These are phyloP conservation scores for Pterobdella sp. DNA, from an alignment of 2,888 invertebrate genomes.

Conservation along the genomic window DNA sequence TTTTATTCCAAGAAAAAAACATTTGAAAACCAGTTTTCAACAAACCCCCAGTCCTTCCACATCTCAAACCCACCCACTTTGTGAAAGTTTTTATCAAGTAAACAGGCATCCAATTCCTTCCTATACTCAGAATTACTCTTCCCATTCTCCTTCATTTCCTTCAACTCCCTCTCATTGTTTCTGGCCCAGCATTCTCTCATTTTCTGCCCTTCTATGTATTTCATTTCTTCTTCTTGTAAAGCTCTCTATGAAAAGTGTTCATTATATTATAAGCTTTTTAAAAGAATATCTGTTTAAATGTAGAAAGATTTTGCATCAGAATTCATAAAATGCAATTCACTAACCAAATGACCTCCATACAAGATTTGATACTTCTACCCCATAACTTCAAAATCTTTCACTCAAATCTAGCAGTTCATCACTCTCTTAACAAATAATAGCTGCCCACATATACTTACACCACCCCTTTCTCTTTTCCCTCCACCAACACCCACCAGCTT, in stretches of 20 bases:
- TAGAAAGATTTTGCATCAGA: too few species aligned
- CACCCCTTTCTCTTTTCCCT: not conserved
- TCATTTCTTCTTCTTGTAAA: constrained; percentile 19
- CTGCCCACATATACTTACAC: too few species aligned
- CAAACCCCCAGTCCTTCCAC: not conserved
- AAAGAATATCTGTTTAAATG: too few species aligned
- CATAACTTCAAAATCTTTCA: not conserved
- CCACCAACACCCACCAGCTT: constrained; percentile 3
- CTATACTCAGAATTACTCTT: not conserved
- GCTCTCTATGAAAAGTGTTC: not conserved
- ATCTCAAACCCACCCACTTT: not conserved
- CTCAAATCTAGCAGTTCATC: too few species aligned
- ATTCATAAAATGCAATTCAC: too few species aligned
- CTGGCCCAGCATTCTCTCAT: constrained; percentile 17
- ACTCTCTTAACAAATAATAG: too few species aligned
- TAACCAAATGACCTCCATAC: not conserved
- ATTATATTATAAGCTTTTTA: too few species aligned
- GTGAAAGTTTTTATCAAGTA: constrained; percentile 11
- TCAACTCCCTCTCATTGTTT: constrained; percentile 21
- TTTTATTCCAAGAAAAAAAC: not conserved
- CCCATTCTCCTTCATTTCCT: not conserved
- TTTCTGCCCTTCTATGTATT: constrained; percentile 14
- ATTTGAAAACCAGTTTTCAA: not conserved
- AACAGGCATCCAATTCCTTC: constrained; percentile 18
- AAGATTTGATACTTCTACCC: not conserved